A percentile compares a stretch with the other conserved stretches of the same genome.
Evolutionary conservation across 2,888 invertebrate genomes (phyloP).

Genomic region (Amphipoea lucens): DNA sequence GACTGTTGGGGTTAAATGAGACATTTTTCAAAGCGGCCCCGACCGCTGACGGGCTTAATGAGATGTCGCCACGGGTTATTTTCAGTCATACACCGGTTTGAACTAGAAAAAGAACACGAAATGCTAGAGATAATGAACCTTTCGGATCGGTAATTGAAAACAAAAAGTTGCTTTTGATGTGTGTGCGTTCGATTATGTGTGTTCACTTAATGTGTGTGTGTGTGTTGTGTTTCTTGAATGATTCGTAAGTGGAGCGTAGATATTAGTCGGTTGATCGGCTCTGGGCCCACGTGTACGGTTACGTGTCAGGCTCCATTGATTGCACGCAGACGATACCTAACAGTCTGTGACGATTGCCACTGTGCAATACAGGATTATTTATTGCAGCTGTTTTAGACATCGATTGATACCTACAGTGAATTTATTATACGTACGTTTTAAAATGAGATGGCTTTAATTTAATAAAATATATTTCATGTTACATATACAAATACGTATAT

Average conservation of each 20-base stretch:
- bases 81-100: constrained; percentile 79
- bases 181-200: constrained; percentile 38
- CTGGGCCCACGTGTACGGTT: constrained; percentile 73
- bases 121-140: constrained; percentile 74
- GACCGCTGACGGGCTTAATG: constrained; percentile 88
- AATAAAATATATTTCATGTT: constrained; percentile 14
- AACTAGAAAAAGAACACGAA: constrained; percentile 71
- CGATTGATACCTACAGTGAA: constrained; percentile 52
- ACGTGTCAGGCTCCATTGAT: constrained; percentile 80
- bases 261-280: constrained; percentile 77
- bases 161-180: constrained; percentile 67
- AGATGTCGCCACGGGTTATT: constrained; percentile 88
- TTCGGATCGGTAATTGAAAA: constrained; percentile 73
- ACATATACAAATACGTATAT: constrained; percentile 1
- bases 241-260: constrained; percentile 82
- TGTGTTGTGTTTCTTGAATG: constrained; percentile 81
- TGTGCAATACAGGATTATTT: constrained; percentile 67
- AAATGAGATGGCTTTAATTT: constrained; percentile 29
- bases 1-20: constrained; percentile 89
- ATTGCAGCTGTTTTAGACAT: constrained; percentile 64
- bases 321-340: constrained; percentile 74
- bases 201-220: constrained; percentile 31
- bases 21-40: constrained; percentile 88
- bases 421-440: constrained; percentile 55
- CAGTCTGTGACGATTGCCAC: constrained; percentile 74